Percentiles rank a stretch among this genome's conserved stretches.
Evolutionary conservation across 2,797 vertebrate species (phyloP).

Genomic region (Myotis vivesi): DNA sequence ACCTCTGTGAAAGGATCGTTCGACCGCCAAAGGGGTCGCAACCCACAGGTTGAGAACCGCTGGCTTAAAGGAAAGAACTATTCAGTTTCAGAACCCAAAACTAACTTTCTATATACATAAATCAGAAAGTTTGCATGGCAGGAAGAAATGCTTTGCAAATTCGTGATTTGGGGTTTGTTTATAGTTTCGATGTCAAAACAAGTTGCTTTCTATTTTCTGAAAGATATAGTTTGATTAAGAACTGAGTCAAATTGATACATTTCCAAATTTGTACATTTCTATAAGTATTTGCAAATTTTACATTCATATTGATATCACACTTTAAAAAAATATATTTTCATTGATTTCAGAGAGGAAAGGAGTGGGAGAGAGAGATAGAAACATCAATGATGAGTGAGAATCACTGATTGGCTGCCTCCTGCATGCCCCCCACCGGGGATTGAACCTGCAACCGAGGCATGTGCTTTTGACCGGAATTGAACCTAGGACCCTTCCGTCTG

Average conservation of each 20-base stretch:
- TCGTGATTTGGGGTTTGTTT: not conserved
- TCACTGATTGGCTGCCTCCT: no score
- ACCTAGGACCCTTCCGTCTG: no score
- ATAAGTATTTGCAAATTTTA: not conserved
- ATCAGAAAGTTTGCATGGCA: not conserved
- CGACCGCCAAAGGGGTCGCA: no score
- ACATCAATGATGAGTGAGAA: no score
- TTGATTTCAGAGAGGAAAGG: no score
- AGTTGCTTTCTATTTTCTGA: slow-evolving; percentile 33
- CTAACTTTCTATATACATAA: not conserved
- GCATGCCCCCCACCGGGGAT: no score
- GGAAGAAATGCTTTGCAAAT: not conserved
- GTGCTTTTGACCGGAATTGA: no score
- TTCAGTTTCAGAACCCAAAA: not conserved
- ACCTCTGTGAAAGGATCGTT: no score
- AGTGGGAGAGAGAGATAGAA: no score
- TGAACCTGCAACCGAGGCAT: no score
- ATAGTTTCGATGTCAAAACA: slow-evolving; percentile 7
- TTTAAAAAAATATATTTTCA: not conserved
- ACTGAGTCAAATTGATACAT: not conserved
- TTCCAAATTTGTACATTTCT: slow-evolving; percentile 31
- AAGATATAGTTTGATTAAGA: slow-evolving; percentile 12
- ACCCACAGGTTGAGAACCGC: no score
- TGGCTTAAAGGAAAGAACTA: not conserved
- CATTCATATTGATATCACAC: not conserved